A percentile compares a stretch with the other conserved stretches of the same genome.
Evolutionary conservation across 2,113 vertebrate genomes (phyloP).

Genomic region (Felis chaus): DNA sequence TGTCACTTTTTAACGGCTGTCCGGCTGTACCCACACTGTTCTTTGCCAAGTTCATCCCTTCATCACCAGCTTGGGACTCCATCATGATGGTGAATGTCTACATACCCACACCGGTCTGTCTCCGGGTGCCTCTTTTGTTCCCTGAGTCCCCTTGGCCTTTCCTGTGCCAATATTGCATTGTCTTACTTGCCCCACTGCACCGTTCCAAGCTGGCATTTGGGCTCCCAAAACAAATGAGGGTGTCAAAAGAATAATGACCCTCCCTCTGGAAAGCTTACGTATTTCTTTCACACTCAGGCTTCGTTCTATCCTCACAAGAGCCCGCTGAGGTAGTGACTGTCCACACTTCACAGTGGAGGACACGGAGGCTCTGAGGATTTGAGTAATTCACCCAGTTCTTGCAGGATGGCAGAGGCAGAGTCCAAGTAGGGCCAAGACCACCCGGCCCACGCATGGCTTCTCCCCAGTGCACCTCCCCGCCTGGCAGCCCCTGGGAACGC

Average conservation of each 20-base stretch:
- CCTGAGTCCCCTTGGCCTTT: background rate
- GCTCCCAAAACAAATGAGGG: background rate
- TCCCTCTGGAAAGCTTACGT: background rate
- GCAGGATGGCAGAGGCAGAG: background rate
- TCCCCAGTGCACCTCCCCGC: accelerated
- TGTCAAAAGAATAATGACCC: background rate
- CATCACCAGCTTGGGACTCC: background rate
- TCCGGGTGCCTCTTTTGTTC: background rate
- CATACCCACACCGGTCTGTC: background rate
- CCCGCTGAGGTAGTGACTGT: background rate
- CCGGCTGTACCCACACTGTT: background rate
- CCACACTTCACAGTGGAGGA: background rate
- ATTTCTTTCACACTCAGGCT: background rate
- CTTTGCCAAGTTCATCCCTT: background rate
- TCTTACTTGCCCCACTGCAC: background rate
- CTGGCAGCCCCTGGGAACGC: accelerated
- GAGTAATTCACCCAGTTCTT: background rate
- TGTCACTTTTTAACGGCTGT: background rate
- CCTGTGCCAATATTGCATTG: background rate
- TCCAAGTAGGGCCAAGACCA: background rate
- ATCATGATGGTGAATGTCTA: background rate
- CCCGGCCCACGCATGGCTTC: background rate
- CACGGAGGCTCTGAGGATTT: background rate
- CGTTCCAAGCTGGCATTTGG: background rate
- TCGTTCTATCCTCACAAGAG: background rate